These are phyloP conservation scores for Congeria kusceri DNA, from an alignment of 2,888 invertebrate genomes.

Conservation along the genomic window DNA sequence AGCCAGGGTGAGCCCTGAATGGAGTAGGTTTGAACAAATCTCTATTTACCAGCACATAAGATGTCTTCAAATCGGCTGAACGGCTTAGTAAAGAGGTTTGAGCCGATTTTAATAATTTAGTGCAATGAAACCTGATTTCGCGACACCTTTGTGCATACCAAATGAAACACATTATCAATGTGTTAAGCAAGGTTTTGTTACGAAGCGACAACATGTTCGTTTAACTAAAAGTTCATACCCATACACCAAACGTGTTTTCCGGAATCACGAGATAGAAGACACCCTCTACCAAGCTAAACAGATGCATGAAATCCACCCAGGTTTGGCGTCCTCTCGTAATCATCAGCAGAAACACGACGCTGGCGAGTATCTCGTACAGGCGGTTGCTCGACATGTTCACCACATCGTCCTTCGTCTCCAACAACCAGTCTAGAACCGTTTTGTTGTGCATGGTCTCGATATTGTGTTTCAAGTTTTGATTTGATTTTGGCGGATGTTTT, in stretches of 20 bases:
- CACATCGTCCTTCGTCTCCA: slow-evolving; percentile 25
- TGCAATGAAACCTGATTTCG: no score
- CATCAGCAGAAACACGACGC: slow-evolving; percentile 27
- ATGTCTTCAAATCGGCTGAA: no score
- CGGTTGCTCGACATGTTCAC: background rate
- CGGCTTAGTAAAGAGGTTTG: no score
- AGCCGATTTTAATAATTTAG: no score
- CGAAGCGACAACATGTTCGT: no score
- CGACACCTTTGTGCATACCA: no score
- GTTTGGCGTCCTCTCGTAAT: slow-evolving; percentile 33
- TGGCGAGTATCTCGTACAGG: slow-evolving; percentile 22
- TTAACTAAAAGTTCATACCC: no score
- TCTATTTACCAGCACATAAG: no score
- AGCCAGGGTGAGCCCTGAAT: no score
- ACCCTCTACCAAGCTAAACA: slow-evolving; percentile 20
- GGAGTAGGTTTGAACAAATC: no score
- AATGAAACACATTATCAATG: no score
- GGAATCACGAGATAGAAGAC: background rate
- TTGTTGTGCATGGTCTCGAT: slow-evolving; percentile 53
- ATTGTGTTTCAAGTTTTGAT: slow-evolving; percentile 13
- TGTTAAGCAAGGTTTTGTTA: no score
- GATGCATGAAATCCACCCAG: slow-evolving; percentile 37
- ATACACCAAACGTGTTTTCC: background rate
- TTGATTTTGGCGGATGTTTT: slow-evolving; percentile 40
- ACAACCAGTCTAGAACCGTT: slow-evolving; percentile 39